These are phyloP conservation scores for Telenomus remus DNA, from an alignment of 1,140 invertebrate genomes.

Conservation along the genomic window DNA sequence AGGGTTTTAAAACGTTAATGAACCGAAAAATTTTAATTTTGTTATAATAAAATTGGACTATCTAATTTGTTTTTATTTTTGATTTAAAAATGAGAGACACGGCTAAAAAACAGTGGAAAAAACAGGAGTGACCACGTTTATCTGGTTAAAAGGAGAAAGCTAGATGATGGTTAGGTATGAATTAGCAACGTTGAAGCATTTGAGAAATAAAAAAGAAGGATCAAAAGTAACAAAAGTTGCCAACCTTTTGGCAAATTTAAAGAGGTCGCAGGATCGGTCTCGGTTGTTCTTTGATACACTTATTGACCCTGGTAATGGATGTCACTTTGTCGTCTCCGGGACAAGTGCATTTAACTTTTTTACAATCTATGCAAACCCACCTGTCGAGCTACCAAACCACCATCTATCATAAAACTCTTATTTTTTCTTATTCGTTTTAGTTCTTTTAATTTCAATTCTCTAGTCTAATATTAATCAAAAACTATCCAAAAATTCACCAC, in stretches of 20 bases:
- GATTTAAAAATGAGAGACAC: no score
- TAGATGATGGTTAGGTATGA: constrained; percentile 28
- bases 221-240: constrained; percentile 65
- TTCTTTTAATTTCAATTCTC: neutral
- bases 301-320: constrained; percentile 54
- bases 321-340: constrained; percentile 66
- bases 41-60: no score
- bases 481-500: neutral
- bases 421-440: constrained; percentile 16
- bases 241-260: constrained; percentile 67
- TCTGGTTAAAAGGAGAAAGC: constrained; percentile 25
- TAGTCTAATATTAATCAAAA: no score
- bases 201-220: neutral
- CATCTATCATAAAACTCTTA: constrained; percentile 64
- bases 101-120: neutral
- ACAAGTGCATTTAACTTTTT: constrained; percentile 75
- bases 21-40: no score
- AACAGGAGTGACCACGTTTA: constrained; percentile 54
- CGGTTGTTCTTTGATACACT: constrained; percentile 69
- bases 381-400: constrained; percentile 76
- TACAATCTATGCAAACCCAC: constrained; percentile 77
- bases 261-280: constrained; percentile 66
- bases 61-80: no score
- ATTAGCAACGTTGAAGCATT: constrained; percentile 35
- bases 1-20: no score